A percentile compares a stretch with the other conserved stretches of the same genome.
These are phyloP conservation scores for Neodontobutis hainanensis DNA, from an alignment of 2,113 vertebrate genomes.

Conservation along the genomic window DNA sequence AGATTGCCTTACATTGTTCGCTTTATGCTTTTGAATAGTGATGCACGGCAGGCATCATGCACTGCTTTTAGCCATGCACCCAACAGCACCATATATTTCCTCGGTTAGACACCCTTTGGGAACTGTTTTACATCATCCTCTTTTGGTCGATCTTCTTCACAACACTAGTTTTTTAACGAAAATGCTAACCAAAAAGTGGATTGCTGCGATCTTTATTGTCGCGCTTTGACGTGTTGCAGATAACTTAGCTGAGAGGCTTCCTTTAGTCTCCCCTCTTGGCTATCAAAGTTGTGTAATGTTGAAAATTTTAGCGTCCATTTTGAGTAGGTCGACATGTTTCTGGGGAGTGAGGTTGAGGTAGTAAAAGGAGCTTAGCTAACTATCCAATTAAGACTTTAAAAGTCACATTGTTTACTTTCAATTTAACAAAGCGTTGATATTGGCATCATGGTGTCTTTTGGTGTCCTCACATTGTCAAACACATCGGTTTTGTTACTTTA, in stretches of 20 bases:
- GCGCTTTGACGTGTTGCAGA: not conserved
- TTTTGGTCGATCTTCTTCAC: slow-evolving; percentile 4
- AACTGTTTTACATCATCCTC: slow-evolving; percentile 15
- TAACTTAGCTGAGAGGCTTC: not conserved
- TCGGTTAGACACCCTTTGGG: slow-evolving; percentile 6
- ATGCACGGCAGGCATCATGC: slow-evolving; percentile 84
- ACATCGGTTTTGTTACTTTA: slow-evolving; percentile 68
- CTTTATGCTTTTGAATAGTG: slow-evolving; percentile 83
- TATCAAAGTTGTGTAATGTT: slow-evolving; percentile 75
- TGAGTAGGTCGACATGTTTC: slow-evolving; percentile 94
- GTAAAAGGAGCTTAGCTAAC: slow-evolving; percentile 66
- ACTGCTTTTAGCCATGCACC: slow-evolving; percentile 82
- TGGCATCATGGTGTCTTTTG: rapidly evolving
- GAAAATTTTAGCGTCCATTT: slow-evolving; percentile 90
- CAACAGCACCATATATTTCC: slow-evolving; percentile 77
- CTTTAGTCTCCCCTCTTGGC: slow-evolving; percentile 1
- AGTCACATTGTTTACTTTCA: slow-evolving; percentile 1
- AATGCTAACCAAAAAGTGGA: slow-evolving; percentile 16
- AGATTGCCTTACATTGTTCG: slow-evolving; percentile 37
- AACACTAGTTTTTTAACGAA: slow-evolving; percentile 3
- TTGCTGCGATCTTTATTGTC: not conserved
- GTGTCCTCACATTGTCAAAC: slow-evolving; percentile 6
- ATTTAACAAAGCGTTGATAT: not conserved
- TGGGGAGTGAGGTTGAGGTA: slow-evolving; percentile 70
- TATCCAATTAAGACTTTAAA: slow-evolving; percentile 40